Base-by-base conservation (phyloP, 2,888 invertebrate species). In the Lasioglossum calceatum region DNA sequence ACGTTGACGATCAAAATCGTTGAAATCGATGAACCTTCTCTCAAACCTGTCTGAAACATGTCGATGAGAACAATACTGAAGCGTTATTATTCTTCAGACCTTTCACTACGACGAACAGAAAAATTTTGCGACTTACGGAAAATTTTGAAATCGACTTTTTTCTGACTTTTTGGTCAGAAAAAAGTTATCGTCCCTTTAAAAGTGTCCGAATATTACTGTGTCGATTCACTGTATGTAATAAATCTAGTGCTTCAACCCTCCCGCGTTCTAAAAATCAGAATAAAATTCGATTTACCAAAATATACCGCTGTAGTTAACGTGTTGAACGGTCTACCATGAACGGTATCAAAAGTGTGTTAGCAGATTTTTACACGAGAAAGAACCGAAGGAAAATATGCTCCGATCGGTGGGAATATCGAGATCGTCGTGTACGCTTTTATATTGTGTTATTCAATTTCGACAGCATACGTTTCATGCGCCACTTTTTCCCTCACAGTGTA, bases 391-490 rank as follows among this genome's bases (percentile, higher is more conserved):
- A 58, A 58, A 58, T 58, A n/a, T 58, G 4, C n/a, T n/a, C 10
- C 58, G 58, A 58, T 10, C 54, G 54, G 54, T n/a, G 54, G 54
- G 54, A 23, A n/a, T 54, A 54, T 54, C n/a, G 54, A 54, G n/a
- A n/a, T n/a, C n/a, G 4, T 10, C 58, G 58, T 58, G 10, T n/a
- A 58, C 4, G n/a, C 12, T 58, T 58, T 58, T 58, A n/a, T 58
- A 58, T n/a, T n/a, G 58, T 58, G n/a, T n/a, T 54, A 54, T 54
- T 58, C 12, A 58, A 58, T 58, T 58, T 58, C n/a, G n/a, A 58
- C 10, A n/a, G 58, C 58, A n/a, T n/a, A 58, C 58, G n/a, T 54
- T 54, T 23, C 23, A 23, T 54, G 23, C 23, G 23, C 23, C 23
- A 54, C 23, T 54, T 54, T 23, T 23, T 54, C 54, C 23, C 10